These are phyloP conservation scores for Agrochola lota DNA, from an alignment of 2,888 invertebrate genomes.

Conservation along the genomic window DNA sequence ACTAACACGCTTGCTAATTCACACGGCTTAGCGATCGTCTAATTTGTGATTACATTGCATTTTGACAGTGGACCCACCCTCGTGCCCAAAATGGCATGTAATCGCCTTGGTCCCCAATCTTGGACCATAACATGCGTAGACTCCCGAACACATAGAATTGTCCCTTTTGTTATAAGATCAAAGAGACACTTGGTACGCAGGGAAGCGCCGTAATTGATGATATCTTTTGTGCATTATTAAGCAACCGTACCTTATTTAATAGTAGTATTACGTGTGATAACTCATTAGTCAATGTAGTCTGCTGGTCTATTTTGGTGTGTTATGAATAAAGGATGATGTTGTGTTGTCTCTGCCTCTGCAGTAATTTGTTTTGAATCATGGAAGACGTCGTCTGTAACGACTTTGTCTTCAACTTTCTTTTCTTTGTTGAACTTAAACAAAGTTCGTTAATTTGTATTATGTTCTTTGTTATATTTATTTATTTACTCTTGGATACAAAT, in stretches of 20 bases:
- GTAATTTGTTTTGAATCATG: constrained; percentile 31
- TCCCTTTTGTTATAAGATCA: constrained; percentile 80
- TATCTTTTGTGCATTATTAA: constrained; percentile 78
- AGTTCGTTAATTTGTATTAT: constrained; percentile 6
- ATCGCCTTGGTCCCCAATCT: constrained; percentile 45
- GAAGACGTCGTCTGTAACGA: neutral
- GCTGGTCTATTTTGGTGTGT: constrained; percentile 28
- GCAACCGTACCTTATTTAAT: constrained; percentile 69
- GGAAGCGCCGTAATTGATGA: constrained; percentile 77
- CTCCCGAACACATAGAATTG: constrained; percentile 70
- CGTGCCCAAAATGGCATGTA: constrained; percentile 14
- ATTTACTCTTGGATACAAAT: neutral
- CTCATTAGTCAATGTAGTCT: constrained; percentile 60
- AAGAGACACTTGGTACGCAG: constrained; percentile 75
- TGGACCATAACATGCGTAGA: constrained; percentile 56
- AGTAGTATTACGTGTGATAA: constrained; percentile 61
- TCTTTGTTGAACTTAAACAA: constrained; percentile 2
- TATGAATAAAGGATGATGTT: constrained; percentile 49
- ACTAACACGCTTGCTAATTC: neutral
- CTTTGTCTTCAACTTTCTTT: neutral
- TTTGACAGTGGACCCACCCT: constrained; percentile 7
- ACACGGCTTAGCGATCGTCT: neutral
- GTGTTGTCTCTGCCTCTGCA: neutral
- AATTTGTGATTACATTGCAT: constrained; percentile 17
- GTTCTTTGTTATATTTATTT: neutral